phyloP scores from a whole-genome alignment of 2,797 vertebrate species.

The Melanogrammus aeglefinus region DNA sequence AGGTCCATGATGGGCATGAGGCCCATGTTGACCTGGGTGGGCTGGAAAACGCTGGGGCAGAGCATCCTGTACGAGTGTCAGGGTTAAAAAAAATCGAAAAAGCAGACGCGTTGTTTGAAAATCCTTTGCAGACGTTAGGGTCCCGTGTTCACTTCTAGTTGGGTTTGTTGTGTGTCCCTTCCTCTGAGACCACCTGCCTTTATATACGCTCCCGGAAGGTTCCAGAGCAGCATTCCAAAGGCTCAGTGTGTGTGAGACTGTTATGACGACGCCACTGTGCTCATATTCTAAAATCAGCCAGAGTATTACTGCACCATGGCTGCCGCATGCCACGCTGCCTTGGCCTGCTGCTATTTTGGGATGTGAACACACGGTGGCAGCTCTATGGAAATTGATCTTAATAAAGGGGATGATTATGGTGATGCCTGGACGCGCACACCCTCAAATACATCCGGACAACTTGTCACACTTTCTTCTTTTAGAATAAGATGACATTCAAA shows the following conservation, averaged over 20 bases:
- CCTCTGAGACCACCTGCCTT: constrained; percentile 4
- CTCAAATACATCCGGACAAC: not conserved
- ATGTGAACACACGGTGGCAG: constrained; percentile 17
- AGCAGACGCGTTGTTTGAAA: not conserved
- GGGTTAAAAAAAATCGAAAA: not conserved
- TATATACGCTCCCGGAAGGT: constrained; percentile 52
- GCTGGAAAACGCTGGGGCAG: constrained; percentile 68
- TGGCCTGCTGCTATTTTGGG: constrained; percentile 64
- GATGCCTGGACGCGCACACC: not conserved
- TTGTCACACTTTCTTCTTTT: not conserved
- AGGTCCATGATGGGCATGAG: constrained; percentile 60
- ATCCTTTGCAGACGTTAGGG: not conserved
- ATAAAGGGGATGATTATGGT: constrained; percentile 21
- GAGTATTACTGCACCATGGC: constrained; percentile 48
- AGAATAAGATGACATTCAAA: not conserved
- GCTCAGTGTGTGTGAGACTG: constrained; percentile 37
- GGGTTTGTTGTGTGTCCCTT: not conserved
- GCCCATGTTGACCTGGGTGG: constrained; percentile 30
- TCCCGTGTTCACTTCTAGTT: not conserved
- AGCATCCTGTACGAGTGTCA: constrained; percentile 58
- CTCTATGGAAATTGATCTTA: constrained; percentile 34
- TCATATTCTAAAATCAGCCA: constrained; percentile 67
- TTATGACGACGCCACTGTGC: constrained; percentile 41
- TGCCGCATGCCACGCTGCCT: constrained; percentile 65
- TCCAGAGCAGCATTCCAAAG: constrained; percentile 60